A percentile compares a stretch with the other conserved stretches of the same genome.
These are phyloP conservation scores for Amblyjoppa proteus DNA, from an alignment of 2,888 invertebrate genomes.

Conservation along the genomic window DNA sequence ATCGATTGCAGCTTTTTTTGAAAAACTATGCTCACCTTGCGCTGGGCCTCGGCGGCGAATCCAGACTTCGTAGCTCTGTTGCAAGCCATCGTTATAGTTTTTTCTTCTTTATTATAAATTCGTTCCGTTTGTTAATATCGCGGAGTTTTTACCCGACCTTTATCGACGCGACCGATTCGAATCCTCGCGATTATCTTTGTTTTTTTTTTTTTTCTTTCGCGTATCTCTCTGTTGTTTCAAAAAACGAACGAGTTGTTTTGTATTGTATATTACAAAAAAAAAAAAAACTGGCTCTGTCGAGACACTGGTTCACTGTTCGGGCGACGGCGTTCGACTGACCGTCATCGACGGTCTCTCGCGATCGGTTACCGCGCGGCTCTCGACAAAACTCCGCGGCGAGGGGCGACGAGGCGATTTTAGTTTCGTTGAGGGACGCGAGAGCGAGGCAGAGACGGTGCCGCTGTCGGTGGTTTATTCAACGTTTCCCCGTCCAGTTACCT, in stretches of 20 bases:
- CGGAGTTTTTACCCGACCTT: background rate
- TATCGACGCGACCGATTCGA: background rate
- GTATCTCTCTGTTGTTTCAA: background rate
- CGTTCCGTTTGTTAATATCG: background rate
- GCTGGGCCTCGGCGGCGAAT: constrained; percentile 98
- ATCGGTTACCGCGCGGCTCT: constrained; percentile 63
- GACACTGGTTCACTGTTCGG: constrained; percentile 51
- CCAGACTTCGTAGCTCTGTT: constrained; percentile 96
- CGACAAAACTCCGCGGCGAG: constrained; percentile 20
- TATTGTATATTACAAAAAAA: background rate
- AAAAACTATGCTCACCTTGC: constrained; percentile 90
- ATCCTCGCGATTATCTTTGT: background rate
- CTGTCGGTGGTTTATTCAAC: constrained; percentile 5
- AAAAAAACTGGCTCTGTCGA: background rate
- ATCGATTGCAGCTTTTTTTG: constrained; percentile 11
- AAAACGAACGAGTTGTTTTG: background rate
- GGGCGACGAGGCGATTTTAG: constrained; percentile 33
- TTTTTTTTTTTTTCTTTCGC: background rate
- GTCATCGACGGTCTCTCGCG: constrained; percentile 59
- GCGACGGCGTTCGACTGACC: constrained; percentile 64
- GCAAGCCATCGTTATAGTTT: constrained; percentile 88
- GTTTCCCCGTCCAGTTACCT: background rate
- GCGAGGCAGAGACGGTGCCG: constrained; percentile 34
- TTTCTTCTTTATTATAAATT: constrained; percentile 11
- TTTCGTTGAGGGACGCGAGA: constrained; percentile 22